Conservation (phyloP, 2,888 invertebrate species). For the Holacanthella duospinosa region DNA sequence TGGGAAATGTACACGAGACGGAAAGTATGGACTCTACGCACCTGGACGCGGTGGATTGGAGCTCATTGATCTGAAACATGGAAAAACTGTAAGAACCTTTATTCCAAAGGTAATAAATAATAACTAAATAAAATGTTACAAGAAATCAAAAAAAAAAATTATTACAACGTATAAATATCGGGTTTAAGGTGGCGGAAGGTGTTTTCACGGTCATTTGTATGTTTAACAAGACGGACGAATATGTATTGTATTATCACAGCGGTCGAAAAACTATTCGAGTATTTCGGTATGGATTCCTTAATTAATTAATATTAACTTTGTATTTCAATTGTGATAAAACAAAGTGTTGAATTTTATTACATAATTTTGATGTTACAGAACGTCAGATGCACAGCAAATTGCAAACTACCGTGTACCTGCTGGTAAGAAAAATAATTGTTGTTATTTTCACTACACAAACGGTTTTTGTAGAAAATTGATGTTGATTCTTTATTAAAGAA, state of each 20-base stretch:
- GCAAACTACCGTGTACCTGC: slow-evolving; percentile 87
- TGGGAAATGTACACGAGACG: slow-evolving; percentile 74
- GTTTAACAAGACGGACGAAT: slow-evolving; percentile 80
- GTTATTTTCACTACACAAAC: neutral
- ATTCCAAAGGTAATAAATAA: slow-evolving; percentile 58
- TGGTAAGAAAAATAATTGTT: slow-evolving; percentile 42
- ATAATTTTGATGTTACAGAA: slow-evolving; percentile 47
- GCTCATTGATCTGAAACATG: slow-evolving; percentile 79
- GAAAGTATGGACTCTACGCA: slow-evolving; percentile 83
- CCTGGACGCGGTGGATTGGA: slow-evolving; percentile 89
- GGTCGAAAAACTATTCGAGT: slow-evolving; percentile 87
- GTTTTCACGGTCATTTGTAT: slow-evolving; percentile 91
- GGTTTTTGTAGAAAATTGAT: neutral
- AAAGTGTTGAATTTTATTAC: too few relatives aligned
- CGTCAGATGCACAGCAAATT: slow-evolving; percentile 76
- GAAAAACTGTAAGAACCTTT: slow-evolving; percentile 74
- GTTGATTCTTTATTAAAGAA: slow-evolving; percentile 40
- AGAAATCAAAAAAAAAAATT: neutral
- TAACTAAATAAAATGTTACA: neutral
- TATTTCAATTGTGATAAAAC: neutral
- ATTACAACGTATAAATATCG: neutral
- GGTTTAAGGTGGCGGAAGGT: slow-evolving; percentile 71
- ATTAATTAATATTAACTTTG: too few relatives aligned
- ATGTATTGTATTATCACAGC: slow-evolving; percentile 93
- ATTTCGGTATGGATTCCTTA: slow-evolving; percentile 53